phyloP scores from a whole-genome alignment of 2,797 vertebrate species.

The Eidolon dupreanum region DNA sequence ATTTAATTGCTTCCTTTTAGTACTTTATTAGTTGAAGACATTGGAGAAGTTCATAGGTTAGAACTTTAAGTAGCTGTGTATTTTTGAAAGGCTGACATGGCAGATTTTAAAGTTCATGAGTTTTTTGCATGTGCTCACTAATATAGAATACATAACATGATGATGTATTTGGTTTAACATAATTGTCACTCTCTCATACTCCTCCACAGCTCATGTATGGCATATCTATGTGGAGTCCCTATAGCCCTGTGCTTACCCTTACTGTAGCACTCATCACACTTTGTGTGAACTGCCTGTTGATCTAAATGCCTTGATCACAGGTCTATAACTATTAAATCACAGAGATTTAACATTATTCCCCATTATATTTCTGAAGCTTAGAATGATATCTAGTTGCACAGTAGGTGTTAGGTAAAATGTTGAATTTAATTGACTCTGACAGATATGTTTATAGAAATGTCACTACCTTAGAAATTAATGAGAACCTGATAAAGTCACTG shows the following conservation, averaged over 20 bases:
- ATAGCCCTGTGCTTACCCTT: not conserved
- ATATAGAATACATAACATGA: not conserved
- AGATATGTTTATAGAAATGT: not conserved
- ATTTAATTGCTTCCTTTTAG: not conserved
- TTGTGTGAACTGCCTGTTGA: not conserved
- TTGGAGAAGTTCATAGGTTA: not conserved
- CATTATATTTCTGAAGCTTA: not conserved
- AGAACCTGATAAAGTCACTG: not conserved
- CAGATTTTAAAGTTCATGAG: not conserved
- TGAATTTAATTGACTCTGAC: not conserved
- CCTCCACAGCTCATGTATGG: not conserved
- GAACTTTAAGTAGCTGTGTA: not conserved
- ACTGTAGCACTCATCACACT: not conserved
- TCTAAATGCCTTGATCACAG: not conserved
- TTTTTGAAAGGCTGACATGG: not conserved
- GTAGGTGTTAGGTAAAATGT: not conserved
- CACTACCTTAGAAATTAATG: not conserved
- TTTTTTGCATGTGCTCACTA: not conserved
- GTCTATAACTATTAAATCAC: not conserved
- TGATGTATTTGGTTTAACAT: not conserved
- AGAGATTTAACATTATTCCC: not conserved
- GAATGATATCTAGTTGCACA: not conserved
- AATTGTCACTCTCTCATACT: not conserved
- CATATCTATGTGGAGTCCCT: not conserved
- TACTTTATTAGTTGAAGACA: not conserved